Evolutionary conservation across 1,140 invertebrate genomes (phyloP), one percentile per base, ranked within the genome.

Genomic region (Dendroctonus ponderosae): DNA sequence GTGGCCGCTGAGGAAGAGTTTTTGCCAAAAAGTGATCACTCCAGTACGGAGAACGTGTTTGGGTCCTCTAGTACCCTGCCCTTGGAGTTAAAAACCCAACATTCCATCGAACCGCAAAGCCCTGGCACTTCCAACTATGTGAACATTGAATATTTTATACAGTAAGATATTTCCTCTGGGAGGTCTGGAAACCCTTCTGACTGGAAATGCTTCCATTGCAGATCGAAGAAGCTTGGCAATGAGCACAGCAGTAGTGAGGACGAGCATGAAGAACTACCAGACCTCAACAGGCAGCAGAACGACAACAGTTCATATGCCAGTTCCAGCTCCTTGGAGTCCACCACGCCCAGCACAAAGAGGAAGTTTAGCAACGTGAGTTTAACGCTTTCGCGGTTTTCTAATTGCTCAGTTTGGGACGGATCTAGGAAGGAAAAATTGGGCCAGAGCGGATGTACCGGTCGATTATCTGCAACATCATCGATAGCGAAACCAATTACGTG

Each of bases 401-500:
- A 46, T 46, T 59, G 11, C 5, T n/a, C 6, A 56, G 0, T n/a
- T 15, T 56, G 37, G 38, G 11, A 39, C 9, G 11, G 11, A 48
- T 60, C 67, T 71, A 76, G 75, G 74, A 74, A 42, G 67, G 62
- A 26, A 72, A 72, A 71, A 85, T 85, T 11, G 89, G 89, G 71
- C 81, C 86, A 71, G 84, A 86, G 8, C 86, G 87, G n/a, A 90
- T 91, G 88, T 89, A 90, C 70, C 85, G 89, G 67, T 90, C 89
- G 72, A 94, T 96, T 70, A 84, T 96, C 50, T 87, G 85, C 58
- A 94, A 91, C 73, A 94, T 96, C 48, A 88, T 95, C 71, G 92
- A 95, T 72, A 96, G 92, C 77, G 94, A 97, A 81, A 88, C 85
- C 37, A 87, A 91, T 53, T 97, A 96, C 76, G 89, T 96, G 7